Percentiles rank a stretch among this genome's conserved stretches.
Conservation (phyloP, 2,888 invertebrate species). For the Hyalella azteca region DNA sequence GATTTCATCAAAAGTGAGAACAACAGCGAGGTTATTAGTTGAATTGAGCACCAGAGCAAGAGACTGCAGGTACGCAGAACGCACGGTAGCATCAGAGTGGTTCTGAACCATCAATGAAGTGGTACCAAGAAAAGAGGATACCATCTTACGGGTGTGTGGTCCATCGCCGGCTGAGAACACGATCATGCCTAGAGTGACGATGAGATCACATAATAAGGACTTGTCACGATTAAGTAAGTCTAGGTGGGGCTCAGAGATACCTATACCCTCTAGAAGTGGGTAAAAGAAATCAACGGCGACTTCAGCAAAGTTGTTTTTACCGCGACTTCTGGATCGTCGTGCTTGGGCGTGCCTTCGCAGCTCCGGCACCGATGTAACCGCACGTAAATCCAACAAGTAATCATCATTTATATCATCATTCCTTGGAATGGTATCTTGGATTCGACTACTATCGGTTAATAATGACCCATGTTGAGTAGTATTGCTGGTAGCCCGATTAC, state of each 20-base stretch:
- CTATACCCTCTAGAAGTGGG: constrained; percentile 45
- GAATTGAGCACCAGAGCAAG: not conserved
- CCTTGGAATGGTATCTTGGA: not conserved
- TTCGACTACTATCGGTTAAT: not conserved
- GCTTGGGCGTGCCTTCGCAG: not conserved
- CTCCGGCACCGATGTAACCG: not conserved
- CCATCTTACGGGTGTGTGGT: constrained; percentile 46
- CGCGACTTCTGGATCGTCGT: not conserved
- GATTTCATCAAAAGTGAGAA: not conserved
- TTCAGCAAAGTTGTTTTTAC: constrained; percentile 42
- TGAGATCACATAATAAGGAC: constrained; percentile 51
- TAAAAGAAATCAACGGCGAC: constrained; percentile 51
- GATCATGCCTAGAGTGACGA: constrained; percentile 48
- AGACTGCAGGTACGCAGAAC: not conserved
- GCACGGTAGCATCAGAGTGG: not conserved
- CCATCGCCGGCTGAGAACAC: constrained; percentile 45
- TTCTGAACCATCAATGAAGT: constrained; percentile 49
- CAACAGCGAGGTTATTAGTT: not conserved
- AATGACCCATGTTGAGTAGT: not conserved
- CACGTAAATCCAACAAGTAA: not conserved
- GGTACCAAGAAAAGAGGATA: constrained; percentile 42
- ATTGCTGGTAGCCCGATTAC: not conserved
- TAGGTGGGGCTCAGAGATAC: constrained; percentile 42
- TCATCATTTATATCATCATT: not conserved
- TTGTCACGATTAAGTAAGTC: constrained; percentile 49